Percentiles rank a stretch among this genome's conserved stretches.
Evolutionary conservation across 2,797 vertebrate genomes (phyloP).

Genomic region (Podarcis siculus): DNA sequence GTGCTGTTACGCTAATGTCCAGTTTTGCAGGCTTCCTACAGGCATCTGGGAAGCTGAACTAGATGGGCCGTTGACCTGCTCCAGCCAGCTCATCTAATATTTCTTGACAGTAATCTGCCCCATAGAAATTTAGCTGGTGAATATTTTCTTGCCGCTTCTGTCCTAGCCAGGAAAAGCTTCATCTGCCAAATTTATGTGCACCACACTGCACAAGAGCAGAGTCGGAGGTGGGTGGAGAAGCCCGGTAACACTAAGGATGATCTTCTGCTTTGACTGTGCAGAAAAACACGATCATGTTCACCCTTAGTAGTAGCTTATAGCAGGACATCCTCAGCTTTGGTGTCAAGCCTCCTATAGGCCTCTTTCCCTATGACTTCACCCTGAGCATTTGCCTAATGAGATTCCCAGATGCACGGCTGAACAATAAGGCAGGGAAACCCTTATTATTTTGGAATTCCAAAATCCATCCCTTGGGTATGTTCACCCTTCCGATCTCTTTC

Average conservation of each 20-base stretch:
- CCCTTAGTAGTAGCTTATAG: background rate
- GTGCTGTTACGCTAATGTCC: no score
- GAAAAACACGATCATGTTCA: background rate
- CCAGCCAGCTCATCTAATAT: no score
- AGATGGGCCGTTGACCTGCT: no score
- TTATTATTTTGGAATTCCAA: slow-evolving; percentile 46
- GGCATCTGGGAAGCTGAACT: no score
- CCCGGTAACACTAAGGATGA: background rate
- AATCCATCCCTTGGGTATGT: slow-evolving; percentile 42
- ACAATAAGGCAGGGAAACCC: slow-evolving; percentile 73
- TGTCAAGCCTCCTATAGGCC: slow-evolving; percentile 45
- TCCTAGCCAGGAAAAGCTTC: background rate
- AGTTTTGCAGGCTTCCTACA: no score
- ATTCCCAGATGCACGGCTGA: slow-evolving; percentile 62
- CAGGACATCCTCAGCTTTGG: background rate
- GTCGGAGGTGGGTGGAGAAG: background rate
- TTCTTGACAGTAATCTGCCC: background rate
- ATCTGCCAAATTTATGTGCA: background rate
- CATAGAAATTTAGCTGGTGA: background rate
- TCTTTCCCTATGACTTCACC: slow-evolving; percentile 63
- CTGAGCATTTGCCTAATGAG: slow-evolving; percentile 55
- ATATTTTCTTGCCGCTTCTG: background rate
- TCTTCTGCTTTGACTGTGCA: background rate
- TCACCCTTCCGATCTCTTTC: slow-evolving; percentile 56
- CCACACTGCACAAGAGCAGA: background rate